A percentile compares a stretch with the other conserved stretches of the same genome.
These are phyloP conservation scores for Aramus guarauna DNA, from an alignment of 2,113 vertebrate species.

Conservation along the genomic window DNA sequence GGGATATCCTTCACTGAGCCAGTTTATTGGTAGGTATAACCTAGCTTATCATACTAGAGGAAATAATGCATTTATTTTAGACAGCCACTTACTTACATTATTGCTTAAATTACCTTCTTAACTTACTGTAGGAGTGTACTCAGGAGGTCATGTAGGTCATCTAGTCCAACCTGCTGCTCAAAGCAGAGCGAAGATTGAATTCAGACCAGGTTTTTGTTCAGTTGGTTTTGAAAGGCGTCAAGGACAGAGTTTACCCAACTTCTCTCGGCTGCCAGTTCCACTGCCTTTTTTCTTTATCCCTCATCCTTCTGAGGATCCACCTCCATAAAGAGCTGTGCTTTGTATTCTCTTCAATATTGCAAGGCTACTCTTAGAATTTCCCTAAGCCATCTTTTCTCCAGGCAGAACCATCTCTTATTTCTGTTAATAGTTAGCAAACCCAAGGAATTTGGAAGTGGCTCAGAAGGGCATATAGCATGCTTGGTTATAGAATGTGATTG, in stretches of 20 bases:
- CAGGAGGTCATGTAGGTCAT: neutral
- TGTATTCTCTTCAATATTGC: neutral
- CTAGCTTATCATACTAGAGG: neutral
- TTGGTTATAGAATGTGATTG: neutral
- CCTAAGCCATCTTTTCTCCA: neutral
- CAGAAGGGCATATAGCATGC: neutral
- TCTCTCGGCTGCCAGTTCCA: neutral
- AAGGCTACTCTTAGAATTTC: neutral
- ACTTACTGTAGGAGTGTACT: too few species aligned
- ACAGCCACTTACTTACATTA: fast-evolving
- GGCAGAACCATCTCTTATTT: neutral
- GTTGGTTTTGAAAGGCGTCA: neutral
- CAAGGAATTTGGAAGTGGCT: neutral
- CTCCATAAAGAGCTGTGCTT: neutral
- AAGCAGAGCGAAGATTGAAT: neutral
- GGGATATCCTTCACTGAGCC: neutral
- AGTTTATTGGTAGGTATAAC: neutral
- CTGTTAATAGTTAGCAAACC: neutral
- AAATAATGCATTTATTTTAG: neutral
- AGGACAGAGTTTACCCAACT: neutral
- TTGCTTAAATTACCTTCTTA: neutral
- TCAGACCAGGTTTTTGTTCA: neutral
- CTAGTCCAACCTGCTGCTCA: neutral
- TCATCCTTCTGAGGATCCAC: neutral
- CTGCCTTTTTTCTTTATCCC: neutral